These are phyloP conservation scores for Anseranas semipalmata DNA, from an alignment of 2,113 vertebrate genomes.

Conservation along the genomic window DNA sequence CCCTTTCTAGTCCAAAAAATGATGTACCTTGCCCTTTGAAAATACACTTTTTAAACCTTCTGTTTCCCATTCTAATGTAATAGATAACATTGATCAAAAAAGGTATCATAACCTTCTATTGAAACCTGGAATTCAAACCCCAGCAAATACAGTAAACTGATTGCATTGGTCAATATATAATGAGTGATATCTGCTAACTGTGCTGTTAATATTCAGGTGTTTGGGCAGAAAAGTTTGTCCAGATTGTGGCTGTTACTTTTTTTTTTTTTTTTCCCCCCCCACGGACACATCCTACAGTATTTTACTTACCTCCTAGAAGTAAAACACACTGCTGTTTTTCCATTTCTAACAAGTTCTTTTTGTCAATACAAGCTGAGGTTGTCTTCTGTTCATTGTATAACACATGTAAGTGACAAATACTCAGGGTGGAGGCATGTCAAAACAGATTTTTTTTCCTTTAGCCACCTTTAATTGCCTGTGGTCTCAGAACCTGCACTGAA, in stretches of 20 bases:
- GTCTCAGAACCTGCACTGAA: not conserved
- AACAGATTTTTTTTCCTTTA: not conserved
- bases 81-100: not conserved
- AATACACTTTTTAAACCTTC: not conserved
- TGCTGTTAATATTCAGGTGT: not conserved
- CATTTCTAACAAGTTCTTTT: not conserved
- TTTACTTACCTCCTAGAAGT: not conserved
- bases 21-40: not conserved
- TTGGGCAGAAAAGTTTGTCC: not conserved
- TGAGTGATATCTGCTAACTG: not conserved
- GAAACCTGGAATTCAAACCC: not conserved
- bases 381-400: not conserved
- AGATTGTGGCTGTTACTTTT: not conserved
- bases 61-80: not conserved
- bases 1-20: not conserved
- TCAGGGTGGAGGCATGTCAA: not conserved
- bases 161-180: not conserved
- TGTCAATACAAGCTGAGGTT: not conserved
- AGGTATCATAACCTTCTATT: not conserved
- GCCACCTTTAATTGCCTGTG: not conserved
- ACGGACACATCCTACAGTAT: not conserved
- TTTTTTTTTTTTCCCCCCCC: not conserved
- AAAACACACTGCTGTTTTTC: not conserved
- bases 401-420: rapidly evolving
- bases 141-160: not conserved